These are phyloP conservation scores for Hemitrygon akajei DNA, from an alignment of 2,797 vertebrate species.

Conservation along the genomic window DNA sequence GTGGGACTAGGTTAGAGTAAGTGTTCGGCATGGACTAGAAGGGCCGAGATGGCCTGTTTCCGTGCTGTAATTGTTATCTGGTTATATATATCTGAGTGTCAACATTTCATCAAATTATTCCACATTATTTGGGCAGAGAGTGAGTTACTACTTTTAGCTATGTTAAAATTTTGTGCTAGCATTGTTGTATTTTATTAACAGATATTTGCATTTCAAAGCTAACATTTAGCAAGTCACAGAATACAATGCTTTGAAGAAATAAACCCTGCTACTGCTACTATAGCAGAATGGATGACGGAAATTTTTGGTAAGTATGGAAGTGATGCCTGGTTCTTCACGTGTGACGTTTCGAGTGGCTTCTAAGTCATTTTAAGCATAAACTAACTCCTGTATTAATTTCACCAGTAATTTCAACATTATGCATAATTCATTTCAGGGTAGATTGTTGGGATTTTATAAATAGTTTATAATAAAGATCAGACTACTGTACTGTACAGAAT, in stretches of 20 bases:
- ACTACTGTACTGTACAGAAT: too few species aligned
- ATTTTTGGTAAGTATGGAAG: background rate
- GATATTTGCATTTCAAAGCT: background rate
- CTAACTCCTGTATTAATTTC: background rate
- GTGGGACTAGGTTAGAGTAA: too few species aligned
- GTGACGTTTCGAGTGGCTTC: background rate
- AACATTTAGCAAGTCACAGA: background rate
- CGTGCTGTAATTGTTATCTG: too few species aligned
- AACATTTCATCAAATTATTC: constrained; percentile 4
- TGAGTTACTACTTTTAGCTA: background rate
- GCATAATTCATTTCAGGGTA: background rate
- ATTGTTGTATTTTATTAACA: background rate
- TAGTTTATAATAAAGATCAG: background rate
- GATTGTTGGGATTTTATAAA: background rate
- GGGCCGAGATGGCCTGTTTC: too few species aligned
- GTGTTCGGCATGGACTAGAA: too few species aligned
- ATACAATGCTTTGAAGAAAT: background rate
- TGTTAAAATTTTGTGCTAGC: background rate
- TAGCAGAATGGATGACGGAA: background rate
- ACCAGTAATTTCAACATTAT: background rate
- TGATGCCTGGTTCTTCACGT: background rate
- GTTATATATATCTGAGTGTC: background rate
- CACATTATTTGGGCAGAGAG: background rate
- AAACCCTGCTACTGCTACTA: background rate
- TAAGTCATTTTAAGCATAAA: too few species aligned